These are phyloP conservation scores for Drosophila trapezifrons DNA, from an alignment of 1,140 invertebrate genomes.

Conservation along the genomic window DNA sequence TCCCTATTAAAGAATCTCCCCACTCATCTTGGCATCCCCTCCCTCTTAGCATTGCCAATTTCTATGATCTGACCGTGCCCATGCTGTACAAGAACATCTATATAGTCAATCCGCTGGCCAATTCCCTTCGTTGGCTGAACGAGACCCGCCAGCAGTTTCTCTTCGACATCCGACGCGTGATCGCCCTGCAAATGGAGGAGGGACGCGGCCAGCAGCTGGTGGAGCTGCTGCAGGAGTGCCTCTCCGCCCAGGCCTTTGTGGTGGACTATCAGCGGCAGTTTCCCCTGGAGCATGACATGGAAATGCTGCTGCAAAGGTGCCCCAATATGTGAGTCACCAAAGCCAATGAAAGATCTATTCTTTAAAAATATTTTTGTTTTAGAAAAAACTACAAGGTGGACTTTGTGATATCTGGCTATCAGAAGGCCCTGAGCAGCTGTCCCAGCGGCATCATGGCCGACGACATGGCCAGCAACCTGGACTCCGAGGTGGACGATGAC, in stretches of 20 bases:
- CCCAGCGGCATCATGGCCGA: constrained; percentile 57
- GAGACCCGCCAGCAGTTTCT: constrained; percentile 85
- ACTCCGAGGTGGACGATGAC: constrained; percentile 32
- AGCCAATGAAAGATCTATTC: background rate
- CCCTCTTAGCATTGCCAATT: constrained; percentile 85
- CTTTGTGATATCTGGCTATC: constrained; percentile 79
- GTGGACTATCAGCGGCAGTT: constrained; percentile 88
- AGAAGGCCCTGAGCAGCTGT: constrained; percentile 54
- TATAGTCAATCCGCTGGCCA: constrained; percentile 60
- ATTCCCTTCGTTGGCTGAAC: constrained; percentile 81
- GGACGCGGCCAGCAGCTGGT: constrained; percentile 85
- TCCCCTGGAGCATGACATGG: constrained; percentile 87
- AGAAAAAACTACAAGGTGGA: constrained; percentile 87
- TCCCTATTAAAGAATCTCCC: background rate
- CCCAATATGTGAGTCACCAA: constrained; percentile 87
- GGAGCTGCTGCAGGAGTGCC: constrained; percentile 86
- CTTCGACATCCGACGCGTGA: constrained; percentile 76
- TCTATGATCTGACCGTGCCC: constrained; percentile 88
- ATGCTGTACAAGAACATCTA: constrained; percentile 86
- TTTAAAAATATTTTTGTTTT: too few species aligned
- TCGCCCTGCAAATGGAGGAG: constrained; percentile 65
- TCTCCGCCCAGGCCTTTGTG: constrained; percentile 89
- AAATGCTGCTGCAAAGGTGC: constrained; percentile 86
- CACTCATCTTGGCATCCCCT: background rate
- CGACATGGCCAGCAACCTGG: constrained; percentile 25